Percentiles rank a stretch among this genome's conserved stretches.
These are phyloP conservation scores for Lasioglossum baleicum DNA, from an alignment of 1,140 invertebrate species.

Conservation along the genomic window DNA sequence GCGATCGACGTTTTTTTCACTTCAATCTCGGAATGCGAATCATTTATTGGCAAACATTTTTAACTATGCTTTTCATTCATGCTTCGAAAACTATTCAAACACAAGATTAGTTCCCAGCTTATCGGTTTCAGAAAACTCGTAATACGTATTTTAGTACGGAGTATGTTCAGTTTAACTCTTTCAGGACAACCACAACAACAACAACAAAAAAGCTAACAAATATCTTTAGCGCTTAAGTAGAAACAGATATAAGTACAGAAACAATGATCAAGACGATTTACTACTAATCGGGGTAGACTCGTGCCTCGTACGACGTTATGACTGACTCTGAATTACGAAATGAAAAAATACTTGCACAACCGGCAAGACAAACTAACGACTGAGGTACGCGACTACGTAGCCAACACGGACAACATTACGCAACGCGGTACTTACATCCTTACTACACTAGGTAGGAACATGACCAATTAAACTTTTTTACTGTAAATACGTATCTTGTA, in stretches of 20 bases:
- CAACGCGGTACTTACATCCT: conserved; percentile 71
- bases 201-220: conserved; percentile 40
- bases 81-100: conserved; percentile 48
- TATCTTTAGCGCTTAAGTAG: conserved; percentile 61
- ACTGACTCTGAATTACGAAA: conserved; percentile 72
- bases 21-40: conserved; percentile 13
- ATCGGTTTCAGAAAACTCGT: conserved; percentile 37
- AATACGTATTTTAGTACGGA: conserved; percentile 49
- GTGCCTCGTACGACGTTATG: conserved; percentile 69
- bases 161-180: conserved; percentile 51
- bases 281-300: conserved; percentile 53
- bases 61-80: conserved; percentile 40
- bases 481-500: conserved; percentile 79
- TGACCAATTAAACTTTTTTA: conserved; percentile 79
- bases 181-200: neutral
- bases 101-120: conserved; percentile 16
- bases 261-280: conserved; percentile 58
- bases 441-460: conserved; percentile 74
- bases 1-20: conserved; percentile 14
- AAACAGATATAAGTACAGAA: conserved; percentile 58
- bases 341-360: conserved; percentile 62
- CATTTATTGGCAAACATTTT: conserved; percentile 48
- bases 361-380: conserved; percentile 70
- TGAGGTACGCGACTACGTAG: conserved; percentile 74
- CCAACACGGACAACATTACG: conserved; percentile 73